These are phyloP conservation scores for Ochotona curzoniae DNA, from an alignment of 2,113 vertebrate genomes.

Conservation along the genomic window DNA sequence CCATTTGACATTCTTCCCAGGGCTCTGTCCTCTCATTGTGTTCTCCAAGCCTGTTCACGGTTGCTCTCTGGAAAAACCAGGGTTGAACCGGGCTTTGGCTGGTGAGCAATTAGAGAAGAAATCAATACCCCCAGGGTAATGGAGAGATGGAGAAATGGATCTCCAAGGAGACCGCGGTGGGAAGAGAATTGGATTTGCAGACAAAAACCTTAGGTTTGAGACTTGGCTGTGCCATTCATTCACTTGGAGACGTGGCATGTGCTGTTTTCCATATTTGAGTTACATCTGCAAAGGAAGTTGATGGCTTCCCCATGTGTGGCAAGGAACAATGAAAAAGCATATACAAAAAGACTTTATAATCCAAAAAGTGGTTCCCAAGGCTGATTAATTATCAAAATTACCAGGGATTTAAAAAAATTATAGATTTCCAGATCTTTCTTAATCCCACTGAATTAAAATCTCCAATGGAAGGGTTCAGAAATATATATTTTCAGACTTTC, in stretches of 20 bases:
- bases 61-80: background rate
- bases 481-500: background rate
- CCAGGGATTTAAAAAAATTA: conserved; percentile 25
- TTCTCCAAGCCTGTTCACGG: background rate
- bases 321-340: conserved; percentile 50
- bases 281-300: conserved; percentile 59
- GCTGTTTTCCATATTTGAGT: background rate
- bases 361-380: conserved; percentile 54
- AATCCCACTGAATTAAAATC: conserved; percentile 11
- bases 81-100: background rate
- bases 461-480: background rate
- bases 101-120: background rate
- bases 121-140: background rate
- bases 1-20: background rate
- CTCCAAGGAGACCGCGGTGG: background rate
- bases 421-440: conserved; percentile 48
- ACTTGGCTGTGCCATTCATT: background rate
- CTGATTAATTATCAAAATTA: conserved; percentile 47
- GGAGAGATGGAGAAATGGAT: background rate
- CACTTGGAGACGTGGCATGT: background rate
- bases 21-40: background rate
- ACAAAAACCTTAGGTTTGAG: background rate
- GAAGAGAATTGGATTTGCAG: background rate
- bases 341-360: conserved; percentile 58
- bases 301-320: conserved; percentile 58